These are phyloP conservation scores for Pocota personata DNA, from an alignment of 2,888 invertebrate genomes.

Conservation along the genomic window DNA sequence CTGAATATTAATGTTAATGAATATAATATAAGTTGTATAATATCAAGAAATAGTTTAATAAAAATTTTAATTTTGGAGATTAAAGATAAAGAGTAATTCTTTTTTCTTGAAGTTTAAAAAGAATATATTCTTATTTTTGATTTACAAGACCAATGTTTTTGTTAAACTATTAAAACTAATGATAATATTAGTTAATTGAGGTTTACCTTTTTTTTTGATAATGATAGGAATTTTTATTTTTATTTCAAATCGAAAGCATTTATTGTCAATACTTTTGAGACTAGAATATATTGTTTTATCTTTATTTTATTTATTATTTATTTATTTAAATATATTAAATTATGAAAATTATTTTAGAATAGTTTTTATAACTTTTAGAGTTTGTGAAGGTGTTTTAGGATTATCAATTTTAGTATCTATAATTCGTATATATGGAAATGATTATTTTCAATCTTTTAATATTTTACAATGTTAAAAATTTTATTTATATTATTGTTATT, in stretches of 20 bases:
- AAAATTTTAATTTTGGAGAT: constrained; percentile 89
- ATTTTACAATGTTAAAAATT: constrained; percentile 85
- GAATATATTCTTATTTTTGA: too few relatives aligned
- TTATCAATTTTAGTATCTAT: constrained; percentile 86
- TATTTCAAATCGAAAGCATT: constrained; percentile 85
- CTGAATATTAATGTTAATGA: constrained; percentile 78
- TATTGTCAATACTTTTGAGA: constrained; percentile 85
- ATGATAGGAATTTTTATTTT: constrained; percentile 84
- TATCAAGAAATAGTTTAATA: constrained; percentile 86
- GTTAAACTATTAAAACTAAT: constrained; percentile 87
- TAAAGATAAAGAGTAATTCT: constrained; percentile 84
- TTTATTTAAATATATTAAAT: constrained; percentile 83
- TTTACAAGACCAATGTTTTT: constrained; percentile 88
- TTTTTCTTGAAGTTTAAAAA: constrained; percentile 87
- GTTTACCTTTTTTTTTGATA: constrained; percentile 83
- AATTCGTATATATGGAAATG: constrained; percentile 86
- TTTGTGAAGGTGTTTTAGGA: constrained; percentile 87
- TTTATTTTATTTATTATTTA: constrained; percentile 84
- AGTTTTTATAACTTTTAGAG: constrained; percentile 86
- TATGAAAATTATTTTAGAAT: constrained; percentile 85
- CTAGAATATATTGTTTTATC: constrained; percentile 86
- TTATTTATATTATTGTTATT: constrained; percentile 83
- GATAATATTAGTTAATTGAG: constrained; percentile 83
- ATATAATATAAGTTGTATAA: constrained; percentile 78
- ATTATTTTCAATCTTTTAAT: constrained; percentile 86